Evolutionary conservation across 2,797 vertebrate species (phyloP).

Genomic region (Tympanoctomys barrerae): DNA sequence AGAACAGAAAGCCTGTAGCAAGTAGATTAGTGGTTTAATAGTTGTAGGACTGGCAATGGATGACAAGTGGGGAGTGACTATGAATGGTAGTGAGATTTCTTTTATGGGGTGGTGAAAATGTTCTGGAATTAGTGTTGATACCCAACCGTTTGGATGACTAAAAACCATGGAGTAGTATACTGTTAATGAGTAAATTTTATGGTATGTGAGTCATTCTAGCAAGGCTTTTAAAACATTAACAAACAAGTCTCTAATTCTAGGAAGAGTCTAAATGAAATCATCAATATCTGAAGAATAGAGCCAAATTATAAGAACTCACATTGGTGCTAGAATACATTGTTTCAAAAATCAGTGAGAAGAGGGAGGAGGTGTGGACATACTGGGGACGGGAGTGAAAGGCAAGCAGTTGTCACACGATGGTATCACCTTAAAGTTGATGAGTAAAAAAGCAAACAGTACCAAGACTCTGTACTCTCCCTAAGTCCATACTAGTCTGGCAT

Average conservation of each 20-base stretch:
- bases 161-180: background rate
- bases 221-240: conserved; percentile 19
- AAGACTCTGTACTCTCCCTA: conserved; percentile 13
- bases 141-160: background rate
- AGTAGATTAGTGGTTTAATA: background rate
- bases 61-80: background rate
- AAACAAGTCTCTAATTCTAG: background rate
- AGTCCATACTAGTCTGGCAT: background rate
- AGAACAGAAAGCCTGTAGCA: background rate
- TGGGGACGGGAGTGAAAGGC: background rate
- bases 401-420: background rate
- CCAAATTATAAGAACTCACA: background rate
- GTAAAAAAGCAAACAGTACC: background rate
- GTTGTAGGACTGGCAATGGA: background rate
- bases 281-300: background rate
- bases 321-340: background rate
- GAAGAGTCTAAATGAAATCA: conserved; percentile 4
- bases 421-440: background rate
- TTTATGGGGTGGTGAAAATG: background rate
- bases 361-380: background rate
- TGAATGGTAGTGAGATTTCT: background rate
- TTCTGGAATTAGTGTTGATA: background rate
- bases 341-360: background rate
- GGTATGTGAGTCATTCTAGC: background rate
- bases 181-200: conserved; percentile 11